Percentiles rank a stretch among this genome's conserved stretches.
Conservation (phyloP, 1,140 invertebrate genomes). For the Eupeodes corollae region DNA sequence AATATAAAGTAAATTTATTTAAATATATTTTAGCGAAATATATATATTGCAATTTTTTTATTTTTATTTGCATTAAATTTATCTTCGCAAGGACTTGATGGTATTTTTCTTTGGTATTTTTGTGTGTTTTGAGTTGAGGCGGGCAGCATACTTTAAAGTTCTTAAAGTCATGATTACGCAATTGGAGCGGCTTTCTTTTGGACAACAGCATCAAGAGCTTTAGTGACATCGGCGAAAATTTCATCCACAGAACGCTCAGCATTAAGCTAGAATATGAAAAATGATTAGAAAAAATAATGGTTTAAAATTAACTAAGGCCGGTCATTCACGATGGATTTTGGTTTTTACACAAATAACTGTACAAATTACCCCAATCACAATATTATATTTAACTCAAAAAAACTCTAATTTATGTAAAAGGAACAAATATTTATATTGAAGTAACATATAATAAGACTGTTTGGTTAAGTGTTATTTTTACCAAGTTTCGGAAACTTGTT, state of each 20-base stretch:
- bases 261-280: slow-evolving; percentile 50
- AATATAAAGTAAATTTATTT: too few relatives aligned
- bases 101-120: too few relatives aligned
- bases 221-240: slow-evolving; percentile 62
- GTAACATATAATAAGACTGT: neutral
- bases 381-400: too few relatives aligned
- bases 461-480: too few relatives aligned
- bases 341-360: neutral
- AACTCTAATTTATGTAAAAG: neutral
- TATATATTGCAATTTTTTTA: too few relatives aligned
- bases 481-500: too few relatives aligned
- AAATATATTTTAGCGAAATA: too few relatives aligned
- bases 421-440: slow-evolving; percentile 3
- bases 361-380: too few relatives aligned
- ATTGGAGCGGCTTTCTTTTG: slow-evolving; percentile 18
- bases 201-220: slow-evolving; percentile 42
- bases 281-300: neutral
- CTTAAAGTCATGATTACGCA: slow-evolving; percentile 16
- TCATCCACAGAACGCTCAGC: slow-evolving; percentile 62
- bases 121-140: too few relatives aligned
- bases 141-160: neutral
- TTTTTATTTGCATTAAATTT: too few relatives aligned
- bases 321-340: neutral
- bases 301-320: too few relatives aligned
- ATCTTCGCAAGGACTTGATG: too few relatives aligned